These are phyloP conservation scores for Mystacornis crossleyi DNA, from an alignment of 2,113 vertebrate genomes.

Conservation along the genomic window DNA sequence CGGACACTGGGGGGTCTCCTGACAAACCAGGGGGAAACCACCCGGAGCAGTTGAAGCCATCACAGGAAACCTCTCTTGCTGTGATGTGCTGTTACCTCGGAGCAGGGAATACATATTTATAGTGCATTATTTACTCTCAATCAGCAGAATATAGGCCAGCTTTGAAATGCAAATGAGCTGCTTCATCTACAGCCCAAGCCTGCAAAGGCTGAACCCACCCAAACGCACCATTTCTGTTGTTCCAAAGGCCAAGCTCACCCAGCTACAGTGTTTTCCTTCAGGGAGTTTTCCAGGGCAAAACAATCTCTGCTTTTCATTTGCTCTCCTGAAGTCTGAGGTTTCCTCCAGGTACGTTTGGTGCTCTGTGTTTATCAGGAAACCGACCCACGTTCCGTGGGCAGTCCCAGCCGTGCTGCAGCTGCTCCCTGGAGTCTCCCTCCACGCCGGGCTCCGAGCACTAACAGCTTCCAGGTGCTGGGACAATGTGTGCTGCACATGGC, in stretches of 20 bases:
- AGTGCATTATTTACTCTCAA: slow-evolving; percentile 9
- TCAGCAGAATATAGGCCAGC: slow-evolving; percentile 24
- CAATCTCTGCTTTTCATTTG: not conserved
- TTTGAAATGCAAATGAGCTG: slow-evolving; percentile 40
- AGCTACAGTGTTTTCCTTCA: accelerated
- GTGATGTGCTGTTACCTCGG: not conserved
- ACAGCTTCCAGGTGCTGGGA: not conserved
- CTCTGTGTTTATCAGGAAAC: not conserved
- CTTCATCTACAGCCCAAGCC: not conserved
- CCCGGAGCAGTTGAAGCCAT: not conserved
- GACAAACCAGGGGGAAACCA: not conserved
- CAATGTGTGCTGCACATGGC: slow-evolving; percentile 43
- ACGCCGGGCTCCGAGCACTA: not conserved
- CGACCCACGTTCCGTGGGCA: not conserved
- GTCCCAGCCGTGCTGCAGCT: not conserved
- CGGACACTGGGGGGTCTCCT: accelerated
- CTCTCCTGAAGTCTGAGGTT: not conserved
- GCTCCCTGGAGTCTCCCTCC: not conserved
- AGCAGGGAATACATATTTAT: not conserved
- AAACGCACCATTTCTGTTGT: not conserved
- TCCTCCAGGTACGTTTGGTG: not conserved
- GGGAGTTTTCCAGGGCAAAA: not conserved
- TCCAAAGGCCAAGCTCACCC: not conserved
- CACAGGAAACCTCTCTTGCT: not conserved
- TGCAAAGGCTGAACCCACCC: not conserved